These are phyloP conservation scores for Habropoda laboriosa DNA, from an alignment of 1,140 invertebrate genomes.

Conservation along the genomic window DNA sequence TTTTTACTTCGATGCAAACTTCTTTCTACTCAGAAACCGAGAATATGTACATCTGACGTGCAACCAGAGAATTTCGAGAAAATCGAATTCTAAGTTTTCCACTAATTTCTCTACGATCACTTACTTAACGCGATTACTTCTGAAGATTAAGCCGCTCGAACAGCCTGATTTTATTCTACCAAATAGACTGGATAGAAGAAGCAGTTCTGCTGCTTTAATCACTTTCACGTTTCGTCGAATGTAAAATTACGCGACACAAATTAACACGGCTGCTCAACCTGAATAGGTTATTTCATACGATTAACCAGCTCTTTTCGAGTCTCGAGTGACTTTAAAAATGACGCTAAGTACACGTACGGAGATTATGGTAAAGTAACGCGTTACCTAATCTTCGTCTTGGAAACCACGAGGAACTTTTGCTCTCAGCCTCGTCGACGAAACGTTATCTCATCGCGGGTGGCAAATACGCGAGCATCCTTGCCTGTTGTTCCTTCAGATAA, in stretches of 20 bases:
- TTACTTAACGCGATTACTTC: too few species aligned
- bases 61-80: too few species aligned
- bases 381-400: slow-evolving; percentile 23
- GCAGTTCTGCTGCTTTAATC: not conserved
- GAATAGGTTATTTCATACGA: not conserved
- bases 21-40: too few species aligned
- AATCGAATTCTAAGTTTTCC: too few species aligned
- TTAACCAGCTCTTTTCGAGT: not conserved
- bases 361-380: slow-evolving; percentile 34
- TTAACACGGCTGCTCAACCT: too few species aligned
- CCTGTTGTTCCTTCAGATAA: not conserved
- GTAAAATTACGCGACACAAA: not conserved
- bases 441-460: slow-evolving; percentile 3
- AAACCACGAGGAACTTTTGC: not conserved
- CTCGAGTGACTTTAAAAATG: slow-evolving; percentile 20
- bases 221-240: not conserved
- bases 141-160: too few species aligned
- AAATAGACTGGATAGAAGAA: too few species aligned
- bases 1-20: too few species aligned
- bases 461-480: not conserved
- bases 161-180: too few species aligned
- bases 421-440: slow-evolving; percentile 15
- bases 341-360: not conserved
- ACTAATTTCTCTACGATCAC: too few species aligned
- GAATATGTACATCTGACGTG: too few species aligned